These are phyloP conservation scores for Drosophila monieri DNA, from an alignment of 2,888 invertebrate species.

Conservation along the genomic window DNA sequence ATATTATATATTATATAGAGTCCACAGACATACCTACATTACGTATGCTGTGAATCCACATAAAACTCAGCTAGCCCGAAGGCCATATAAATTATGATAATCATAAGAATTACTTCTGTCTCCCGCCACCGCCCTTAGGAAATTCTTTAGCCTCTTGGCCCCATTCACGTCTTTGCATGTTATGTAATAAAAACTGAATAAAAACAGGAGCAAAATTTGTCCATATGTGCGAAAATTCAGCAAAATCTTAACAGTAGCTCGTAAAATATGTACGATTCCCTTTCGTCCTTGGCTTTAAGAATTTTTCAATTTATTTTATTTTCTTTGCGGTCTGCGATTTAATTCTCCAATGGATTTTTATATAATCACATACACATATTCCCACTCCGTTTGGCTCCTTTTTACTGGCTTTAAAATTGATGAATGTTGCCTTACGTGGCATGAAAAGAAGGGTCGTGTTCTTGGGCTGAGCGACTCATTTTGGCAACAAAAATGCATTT, in stretches of 20 bases:
- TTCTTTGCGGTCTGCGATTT: slow-evolving; percentile 44
- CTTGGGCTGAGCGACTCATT: slow-evolving; percentile 40
- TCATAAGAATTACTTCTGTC: slow-evolving; percentile 77
- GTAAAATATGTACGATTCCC: slow-evolving; percentile 58
- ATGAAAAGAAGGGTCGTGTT: slow-evolving; percentile 6
- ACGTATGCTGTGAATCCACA: slow-evolving; percentile 27
- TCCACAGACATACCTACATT: slow-evolving; percentile 9
- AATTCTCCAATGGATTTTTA: slow-evolving; percentile 44
- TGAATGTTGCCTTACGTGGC: slow-evolving; percentile 51
- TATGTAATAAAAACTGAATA: slow-evolving; percentile 52
- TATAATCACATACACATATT: slow-evolving; percentile 1
- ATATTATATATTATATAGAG: neutral
- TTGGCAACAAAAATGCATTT: slow-evolving; percentile 60
- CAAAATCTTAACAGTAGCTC: slow-evolving; percentile 43
- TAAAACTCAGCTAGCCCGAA: slow-evolving; percentile 56
- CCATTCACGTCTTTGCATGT: slow-evolving; percentile 36
- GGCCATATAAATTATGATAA: slow-evolving; percentile 79
- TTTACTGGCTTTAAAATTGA: slow-evolving; percentile 68
- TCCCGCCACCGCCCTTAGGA: slow-evolving; percentile 41
- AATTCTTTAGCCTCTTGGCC: slow-evolving; percentile 33
- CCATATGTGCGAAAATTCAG: slow-evolving; percentile 63
- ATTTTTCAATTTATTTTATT: slow-evolving; percentile 42
- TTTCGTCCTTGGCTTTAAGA: slow-evolving; percentile 62
- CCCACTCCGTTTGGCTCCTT: slow-evolving; percentile 7
- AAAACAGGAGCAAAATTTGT: neutral